Conservation (phyloP, 2,888 invertebrate species). For the Phengaris arion region DNA sequence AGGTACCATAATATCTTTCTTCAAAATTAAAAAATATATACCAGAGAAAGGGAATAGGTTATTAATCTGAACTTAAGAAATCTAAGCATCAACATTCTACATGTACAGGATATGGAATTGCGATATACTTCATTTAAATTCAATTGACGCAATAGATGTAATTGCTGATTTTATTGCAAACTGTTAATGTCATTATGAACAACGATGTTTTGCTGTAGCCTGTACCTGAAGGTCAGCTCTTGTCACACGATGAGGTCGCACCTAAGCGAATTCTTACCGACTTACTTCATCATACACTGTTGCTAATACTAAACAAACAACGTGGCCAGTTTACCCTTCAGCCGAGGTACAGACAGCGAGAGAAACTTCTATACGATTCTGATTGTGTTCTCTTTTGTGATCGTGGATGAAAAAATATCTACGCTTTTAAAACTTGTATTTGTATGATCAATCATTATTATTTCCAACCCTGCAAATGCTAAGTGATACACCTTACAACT, state of each 20-base stretch:
- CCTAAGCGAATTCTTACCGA: conserved; percentile 54
- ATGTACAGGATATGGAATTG: background rate
- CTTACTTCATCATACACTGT: conserved; percentile 51
- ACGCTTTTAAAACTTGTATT: no score
- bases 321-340: conserved; percentile 10
- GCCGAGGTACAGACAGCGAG: background rate
- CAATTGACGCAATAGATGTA: conserved; percentile 16
- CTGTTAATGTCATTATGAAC: conserved; percentile 23
- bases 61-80: no score
- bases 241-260: conserved; percentile 49
- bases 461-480: no score
- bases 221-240: conserved; percentile 57
- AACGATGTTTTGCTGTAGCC: conserved; percentile 44
- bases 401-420: no score
- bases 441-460: no score
- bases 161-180: conserved; percentile 18
- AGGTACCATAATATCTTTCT: no score
- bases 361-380: background rate
- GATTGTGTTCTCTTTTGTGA: background rate
- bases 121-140: background rate
- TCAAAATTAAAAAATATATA: no score
- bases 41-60: no score
- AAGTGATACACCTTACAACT: no score
- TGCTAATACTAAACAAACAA: conserved; percentile 28
- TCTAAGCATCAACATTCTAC: background rate